Base-by-base conservation (phyloP, 2,797 vertebrate genomes). In the Pseudotriccus pelzelni region DNA sequence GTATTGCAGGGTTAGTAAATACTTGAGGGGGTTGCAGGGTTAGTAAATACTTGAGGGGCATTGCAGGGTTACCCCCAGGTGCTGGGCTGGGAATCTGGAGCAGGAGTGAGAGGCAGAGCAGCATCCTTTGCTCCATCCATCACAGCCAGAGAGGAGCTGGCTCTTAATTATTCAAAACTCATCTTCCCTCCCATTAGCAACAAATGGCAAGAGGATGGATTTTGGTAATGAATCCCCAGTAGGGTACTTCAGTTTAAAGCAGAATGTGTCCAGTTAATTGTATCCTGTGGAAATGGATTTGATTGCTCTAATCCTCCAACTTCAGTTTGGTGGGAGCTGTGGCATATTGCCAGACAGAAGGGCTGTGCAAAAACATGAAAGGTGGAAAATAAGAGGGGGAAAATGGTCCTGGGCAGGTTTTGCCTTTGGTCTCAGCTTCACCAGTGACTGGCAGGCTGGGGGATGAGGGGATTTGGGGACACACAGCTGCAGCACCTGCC, bases 91-190 rank as follows among this genome's bases (percentile, higher is more conserved):
- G 73, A 8, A 27, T 20, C 55, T 5, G 64, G 56, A 30, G 59
- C 44, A 19, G 39, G 7, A 9, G 10, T 0, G 4, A 70, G 80
- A 3, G 37, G 63, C 75, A 64, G 52, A 58, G 76, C 24, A 37
- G 72, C 79, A 10, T 23, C 24, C 75, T 80, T 19, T 12, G 55
- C 84, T 89, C 85, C 5, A 21, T 28, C 79, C 90, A 79, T 50
- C 7, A 4, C 78, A 47, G 56, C n/a, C 75, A 68, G 79, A 67
- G 70, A 84, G 67, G 70, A 87, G 69, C 34, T 75, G 64, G 39
- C 19, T 87, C 89, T 96, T 86, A 95, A 95, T 95, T 94, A 96
- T 96, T 96, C 95, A 95, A 18, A 96, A 66, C 90, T 93, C 90
- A 90, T 96, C 92, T 89, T 93, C 53, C n/a, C 47, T 96, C 93